Evolutionary conservation across 2,888 invertebrate genomes (phyloP).

Genomic region (Folsomia manolachei): DNA sequence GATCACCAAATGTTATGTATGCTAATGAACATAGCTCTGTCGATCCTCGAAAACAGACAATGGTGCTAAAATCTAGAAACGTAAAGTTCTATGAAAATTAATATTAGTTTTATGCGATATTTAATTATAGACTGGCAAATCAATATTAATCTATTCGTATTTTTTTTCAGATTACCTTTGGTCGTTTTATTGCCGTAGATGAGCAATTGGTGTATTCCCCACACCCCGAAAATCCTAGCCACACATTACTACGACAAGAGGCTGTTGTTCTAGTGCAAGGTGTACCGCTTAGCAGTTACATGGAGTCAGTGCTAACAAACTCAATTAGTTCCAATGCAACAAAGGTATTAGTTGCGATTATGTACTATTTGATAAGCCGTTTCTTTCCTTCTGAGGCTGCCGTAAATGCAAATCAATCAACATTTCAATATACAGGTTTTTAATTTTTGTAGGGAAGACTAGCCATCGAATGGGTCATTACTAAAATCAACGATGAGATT

Average conservation of each 20-base stretch:
- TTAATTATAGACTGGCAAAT: no score
- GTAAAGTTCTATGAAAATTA: no score
- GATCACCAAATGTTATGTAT: conserved; percentile 85
- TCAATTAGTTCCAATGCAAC: conserved; percentile 89
- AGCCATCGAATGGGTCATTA: conserved; percentile 99
- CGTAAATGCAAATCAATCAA: no score
- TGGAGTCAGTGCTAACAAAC: conserved; percentile 86
- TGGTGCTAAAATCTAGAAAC: conserved; percentile 89
- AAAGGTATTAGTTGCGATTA: conserved; percentile 65
- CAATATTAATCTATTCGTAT: no score
- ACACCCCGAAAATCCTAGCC: conserved; percentile 74
- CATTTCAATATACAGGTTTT: no score
- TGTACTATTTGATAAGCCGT: no score
- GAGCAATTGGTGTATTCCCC: conserved; percentile 87
- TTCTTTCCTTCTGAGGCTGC: no score
- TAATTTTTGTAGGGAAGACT: conserved; percentile 68
- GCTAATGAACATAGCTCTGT: conserved; percentile 94
- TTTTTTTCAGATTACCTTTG: conserved; percentile 72
- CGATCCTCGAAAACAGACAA: conserved; percentile 74
- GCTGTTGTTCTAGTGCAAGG: conserved; percentile 90
- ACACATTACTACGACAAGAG: conserved; percentile 89
- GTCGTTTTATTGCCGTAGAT: conserved; percentile 87
- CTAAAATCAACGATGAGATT: conserved; percentile 82
- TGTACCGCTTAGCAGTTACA: conserved; percentile 87
- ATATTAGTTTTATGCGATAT: no score